Evolutionary conservation across 2,797 vertebrate species (phyloP).

Genomic region (Anniella stebbinsi): DNA sequence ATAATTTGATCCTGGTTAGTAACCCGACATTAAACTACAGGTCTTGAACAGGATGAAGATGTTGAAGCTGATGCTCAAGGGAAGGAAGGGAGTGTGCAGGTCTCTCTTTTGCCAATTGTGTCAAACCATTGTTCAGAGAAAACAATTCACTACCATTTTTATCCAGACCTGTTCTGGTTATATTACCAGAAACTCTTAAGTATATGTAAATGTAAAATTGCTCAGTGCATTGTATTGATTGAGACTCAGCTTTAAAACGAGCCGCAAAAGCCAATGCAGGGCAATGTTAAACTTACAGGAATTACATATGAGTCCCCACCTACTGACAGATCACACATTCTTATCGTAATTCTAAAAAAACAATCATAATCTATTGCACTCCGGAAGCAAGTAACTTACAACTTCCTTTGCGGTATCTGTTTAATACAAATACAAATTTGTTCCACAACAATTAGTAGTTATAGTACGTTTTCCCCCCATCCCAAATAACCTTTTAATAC

Average conservation of each 20-base stretch:
- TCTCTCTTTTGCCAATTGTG: neutral
- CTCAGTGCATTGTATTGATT: neutral
- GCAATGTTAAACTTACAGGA: neutral
- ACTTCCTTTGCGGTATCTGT: conserved; percentile 67
- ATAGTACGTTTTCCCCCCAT: conserved; percentile 72
- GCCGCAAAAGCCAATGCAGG: neutral
- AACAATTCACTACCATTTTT: neutral
- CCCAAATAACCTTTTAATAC: conserved; percentile 73
- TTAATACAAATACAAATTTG: conserved; percentile 83
- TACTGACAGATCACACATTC: conserved; percentile 16
- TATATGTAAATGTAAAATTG: neutral
- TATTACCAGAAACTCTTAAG: neutral
- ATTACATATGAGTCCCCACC: neutral
- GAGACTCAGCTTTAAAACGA: neutral
- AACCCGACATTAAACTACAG: neutral
- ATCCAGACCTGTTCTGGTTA: neutral
- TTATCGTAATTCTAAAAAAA: neutral
- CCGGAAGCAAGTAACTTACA: conserved; percentile 22
- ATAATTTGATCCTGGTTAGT: neutral
- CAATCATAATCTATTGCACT: conserved; percentile 2
- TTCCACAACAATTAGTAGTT: conserved; percentile 81
- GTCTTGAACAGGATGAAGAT: neutral
- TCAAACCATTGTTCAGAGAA: neutral
- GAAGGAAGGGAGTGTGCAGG: neutral
- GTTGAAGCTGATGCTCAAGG: neutral